These are phyloP conservation scores for Popillia japonica DNA, from an alignment of 1,140 invertebrate genomes.

Conservation along the genomic window DNA sequence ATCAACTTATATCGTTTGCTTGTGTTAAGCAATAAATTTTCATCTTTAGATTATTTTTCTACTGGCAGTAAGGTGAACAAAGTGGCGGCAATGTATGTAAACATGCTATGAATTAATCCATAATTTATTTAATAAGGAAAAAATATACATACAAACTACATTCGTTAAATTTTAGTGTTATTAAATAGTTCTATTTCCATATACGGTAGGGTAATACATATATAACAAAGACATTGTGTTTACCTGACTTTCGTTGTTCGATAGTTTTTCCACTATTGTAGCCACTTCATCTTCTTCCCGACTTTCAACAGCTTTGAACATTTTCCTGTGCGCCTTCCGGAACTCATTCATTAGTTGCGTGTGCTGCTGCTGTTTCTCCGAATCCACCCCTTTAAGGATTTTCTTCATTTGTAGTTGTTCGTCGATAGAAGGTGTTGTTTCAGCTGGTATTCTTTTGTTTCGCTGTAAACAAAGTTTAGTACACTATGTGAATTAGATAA, in stretches of 20 bases:
- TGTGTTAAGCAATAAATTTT: no score
- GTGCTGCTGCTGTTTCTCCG: constrained; percentile 70
- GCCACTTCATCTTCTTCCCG: background rate
- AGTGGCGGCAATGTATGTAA: no score
- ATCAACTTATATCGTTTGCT: no score
- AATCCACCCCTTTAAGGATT: constrained; percentile 59
- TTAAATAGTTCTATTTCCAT: background rate
- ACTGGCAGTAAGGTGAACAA: no score
- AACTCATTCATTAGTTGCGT: constrained; percentile 87
- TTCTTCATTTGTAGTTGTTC: constrained; percentile 62
- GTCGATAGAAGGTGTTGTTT: constrained; percentile 53
- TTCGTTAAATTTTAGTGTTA: background rate
- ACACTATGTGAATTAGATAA: background rate
- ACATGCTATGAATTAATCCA: no score
- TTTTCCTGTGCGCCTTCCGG: constrained; percentile 82
- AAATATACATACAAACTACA: no score
- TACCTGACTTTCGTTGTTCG: constrained; percentile 15
- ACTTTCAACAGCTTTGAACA: constrained; percentile 68
- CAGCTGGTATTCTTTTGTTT: constrained; percentile 2
- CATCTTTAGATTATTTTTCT: no score
- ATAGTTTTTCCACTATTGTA: background rate
- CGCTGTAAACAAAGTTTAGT: background rate
- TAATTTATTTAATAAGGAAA: no score
- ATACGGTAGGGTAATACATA: background rate
- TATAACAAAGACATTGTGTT: background rate